Evolutionary conservation across 1,140 invertebrate genomes (phyloP), one percentile per base, ranked within the genome.

Genomic region (Drosophila tsacasi): DNA sequence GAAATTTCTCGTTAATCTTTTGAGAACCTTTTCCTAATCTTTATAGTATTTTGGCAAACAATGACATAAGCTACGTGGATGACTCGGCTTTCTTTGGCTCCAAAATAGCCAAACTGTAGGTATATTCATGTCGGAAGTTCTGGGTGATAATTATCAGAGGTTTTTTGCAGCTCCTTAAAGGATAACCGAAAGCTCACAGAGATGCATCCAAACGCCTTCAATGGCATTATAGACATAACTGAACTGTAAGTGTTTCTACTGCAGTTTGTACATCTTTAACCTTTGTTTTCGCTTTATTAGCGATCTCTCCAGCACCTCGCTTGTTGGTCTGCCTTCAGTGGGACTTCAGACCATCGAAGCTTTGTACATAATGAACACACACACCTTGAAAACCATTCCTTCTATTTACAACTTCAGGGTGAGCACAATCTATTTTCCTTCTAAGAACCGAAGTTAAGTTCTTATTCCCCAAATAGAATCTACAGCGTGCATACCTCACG

Each of bases 361-460:
- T 46, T 94, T 98, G 21, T 94, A 94, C 44, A 94, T 98, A 74
- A 94, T 95, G 81, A 95, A 96, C 64, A 97, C 96, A 0, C 94
- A 95, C 15, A 94, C 95, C 1, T 92, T 98, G 58, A 96, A 96
- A 91, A 95, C 95, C 50, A 97, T 98, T 86, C 97, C 97, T 3
- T 97, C 97, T 19, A 96, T 98, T 61, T 96, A 97, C 83, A 95
- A 96, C 84, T 97, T 97, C 81, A 93, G 94, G 93, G 96, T 96
- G 92, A 93, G 93, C 87, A 32, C 2, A 0, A n/a, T 5, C 3
- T 10, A 10, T 0, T 17, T 5, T 12, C 3, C 5, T 3, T 15
- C 13, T 2, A 15, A 23, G 6, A 37, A n/a, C 0, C 46, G 17
- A 21, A 13, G 6, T 57, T 52, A 30, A 30, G 19, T 58, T 42